Percentiles rank a stretch among this genome's conserved stretches.
Evolutionary conservation across 2,888 invertebrate species (phyloP).

Genomic region (Macrosoma leucophasiata): DNA sequence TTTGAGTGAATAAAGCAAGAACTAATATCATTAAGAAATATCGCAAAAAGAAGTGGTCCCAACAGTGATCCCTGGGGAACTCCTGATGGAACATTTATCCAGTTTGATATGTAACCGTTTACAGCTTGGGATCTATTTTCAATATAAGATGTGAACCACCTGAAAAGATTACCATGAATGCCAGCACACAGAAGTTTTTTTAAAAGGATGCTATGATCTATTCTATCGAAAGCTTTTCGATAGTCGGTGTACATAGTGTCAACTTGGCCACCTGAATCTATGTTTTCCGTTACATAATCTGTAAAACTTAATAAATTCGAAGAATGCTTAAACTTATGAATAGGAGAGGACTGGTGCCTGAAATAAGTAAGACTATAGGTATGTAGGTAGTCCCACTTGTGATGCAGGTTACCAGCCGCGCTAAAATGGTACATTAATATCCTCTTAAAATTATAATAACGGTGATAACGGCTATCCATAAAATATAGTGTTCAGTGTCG

Average conservation of each 20-base stretch:
- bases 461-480: too few relatives aligned
- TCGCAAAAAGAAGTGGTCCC: conserved; percentile 5
- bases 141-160: conserved; percentile 13
- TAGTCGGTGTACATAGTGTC: not conserved
- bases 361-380: too few relatives aligned
- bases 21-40: conserved; percentile 7
- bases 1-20: conserved; percentile 5
- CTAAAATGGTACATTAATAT: too few relatives aligned
- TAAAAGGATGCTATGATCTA: conserved; percentile 1
- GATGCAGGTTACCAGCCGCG: too few relatives aligned
- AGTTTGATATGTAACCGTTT: conserved; percentile 5
- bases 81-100: conserved; percentile 6
- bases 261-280: too few relatives aligned
- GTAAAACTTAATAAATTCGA: not conserved
- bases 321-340: too few relatives aligned
- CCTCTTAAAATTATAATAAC: too few relatives aligned
- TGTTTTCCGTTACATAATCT: not conserved
- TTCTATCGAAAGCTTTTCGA: not conserved
- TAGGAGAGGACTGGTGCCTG: too few relatives aligned
- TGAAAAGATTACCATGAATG: conserved; percentile 8
- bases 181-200: conserved; percentile 2
- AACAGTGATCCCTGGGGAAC: conserved; percentile 11
- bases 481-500: too few relatives aligned
- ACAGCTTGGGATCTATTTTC: conserved; percentile 8
- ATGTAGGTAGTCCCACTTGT: too few relatives aligned